Base-by-base conservation (phyloP, 2,888 invertebrate genomes). In the Aphodius granarius region DNA sequence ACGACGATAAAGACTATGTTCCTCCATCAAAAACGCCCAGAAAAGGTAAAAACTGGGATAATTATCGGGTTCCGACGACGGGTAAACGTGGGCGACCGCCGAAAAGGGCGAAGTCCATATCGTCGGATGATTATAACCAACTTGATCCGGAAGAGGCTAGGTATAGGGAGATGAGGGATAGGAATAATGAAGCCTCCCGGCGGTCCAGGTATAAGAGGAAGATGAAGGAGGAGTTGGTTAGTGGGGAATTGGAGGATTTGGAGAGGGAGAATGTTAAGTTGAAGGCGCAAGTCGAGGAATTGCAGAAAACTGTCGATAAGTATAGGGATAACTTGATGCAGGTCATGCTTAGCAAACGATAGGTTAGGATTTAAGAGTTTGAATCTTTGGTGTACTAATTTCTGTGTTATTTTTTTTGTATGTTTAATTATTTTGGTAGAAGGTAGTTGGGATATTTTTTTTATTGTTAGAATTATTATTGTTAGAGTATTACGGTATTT, bases 121-220 rank as follows among this genome's bases (percentile, higher is more conserved):
- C 84, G 3, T 84, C 88, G 83, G 75, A 89, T 87, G 75, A 86
- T 83, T 73, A 82, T 84, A 66, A 88, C 20, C 71, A 70, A 13
- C 23, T 76, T 23, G 89, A 77, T 87, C 87, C 77, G 86, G 82
- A 88, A 63, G 90, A 89, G 79, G 84, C 85, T 68, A 91, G 89
- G 79, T 94, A 94, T 84, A 88, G 93, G 72, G 92, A 93, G 83
- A 88, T 93, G 78, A 87, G 94, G 75, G 92, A 93, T 83, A 93
- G 93, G 84, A 94, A 94, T 86, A 94, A 94, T 84, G 94, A 94
- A 86, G 94, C 94, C 66, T 94, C 94, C 65, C 89, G 94, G 81
- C 90, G 91, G 81, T 94, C 94, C 0, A 88, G 94, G 79, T 90
- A 92, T 88, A 94, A 93, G 82, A 90, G 94, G 79, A 94, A 93